Base-by-base conservation (phyloP, 2,797 vertebrate species). In the Mormyrus hasselquistii region DNA sequence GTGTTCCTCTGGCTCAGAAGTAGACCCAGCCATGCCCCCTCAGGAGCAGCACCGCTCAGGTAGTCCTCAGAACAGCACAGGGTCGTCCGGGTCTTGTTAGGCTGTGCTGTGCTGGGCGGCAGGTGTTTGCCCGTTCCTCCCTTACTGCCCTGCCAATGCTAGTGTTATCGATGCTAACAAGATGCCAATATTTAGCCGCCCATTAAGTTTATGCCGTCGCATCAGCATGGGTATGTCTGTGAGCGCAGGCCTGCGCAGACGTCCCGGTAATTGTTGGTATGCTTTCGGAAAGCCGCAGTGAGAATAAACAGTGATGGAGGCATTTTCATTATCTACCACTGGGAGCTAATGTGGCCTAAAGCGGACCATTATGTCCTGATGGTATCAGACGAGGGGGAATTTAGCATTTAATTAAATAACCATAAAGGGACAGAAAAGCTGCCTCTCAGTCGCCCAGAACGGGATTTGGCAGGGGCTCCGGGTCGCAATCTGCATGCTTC, bases 341-440 rank as follows among this genome's bases (percentile, higher is more conserved):
- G 73, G 83, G 88, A 79, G 76, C 55, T 89, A 73, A 89, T 79
- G 57, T 86, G 89, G 41, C 87, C 88, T 90, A 62, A 87, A 90
- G 86, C 69, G 88, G 90, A 89, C 88, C 79, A 69, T 91, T 88
- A 87, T 87, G 79, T 88, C 62, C 89, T 76, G 89, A 91, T 92
- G 47, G 49, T 90, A 92, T 91, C 91, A 88, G 79, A 84, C 86
- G 88, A 82, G 59, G 90, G 87, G 79, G 86, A 86, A 65, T 86
- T 89, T 90, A 90, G 89, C 88, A 53, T 84, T 90, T 92, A 92
- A 92, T 92, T 92, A 92, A 91, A 91, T 79, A 76, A 86, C 38
- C 79, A 87, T 57, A 88, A 90, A 90, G 38, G 89, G 88, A 91
- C 82, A 90, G 91, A 84, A 84, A 62, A 83, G 59, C 86, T 76